phyloP scores from a whole-genome alignment of 2,888 invertebrate genomes.

The Unio delphinus region DNA sequence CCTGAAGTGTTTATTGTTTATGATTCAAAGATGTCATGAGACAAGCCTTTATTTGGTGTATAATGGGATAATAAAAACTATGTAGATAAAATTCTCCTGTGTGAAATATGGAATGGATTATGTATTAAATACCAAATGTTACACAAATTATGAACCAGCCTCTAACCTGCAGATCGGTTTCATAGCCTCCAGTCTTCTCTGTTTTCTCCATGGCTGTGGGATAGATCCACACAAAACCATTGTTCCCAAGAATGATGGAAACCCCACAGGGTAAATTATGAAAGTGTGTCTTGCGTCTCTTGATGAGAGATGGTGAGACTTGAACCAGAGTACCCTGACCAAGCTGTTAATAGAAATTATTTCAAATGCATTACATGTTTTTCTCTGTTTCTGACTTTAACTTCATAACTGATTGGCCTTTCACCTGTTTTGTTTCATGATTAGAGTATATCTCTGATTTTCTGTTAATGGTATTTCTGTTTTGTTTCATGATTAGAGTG shows the following conservation, averaged over 20 bases:
- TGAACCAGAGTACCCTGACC: conserved; percentile 90
- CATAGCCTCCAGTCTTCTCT: conserved; percentile 77
- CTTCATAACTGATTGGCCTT: too few species aligned
- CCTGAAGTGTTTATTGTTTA: too few species aligned
- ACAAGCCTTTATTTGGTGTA: too few species aligned
- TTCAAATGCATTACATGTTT: background rate
- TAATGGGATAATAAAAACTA: too few species aligned
- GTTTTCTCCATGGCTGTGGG: conserved; percentile 78
- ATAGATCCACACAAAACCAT: conserved; percentile 96
- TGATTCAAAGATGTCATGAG: too few species aligned
- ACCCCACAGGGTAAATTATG: conserved; percentile 93
- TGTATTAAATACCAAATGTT: too few species aligned
- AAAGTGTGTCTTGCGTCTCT: conserved; percentile 94
- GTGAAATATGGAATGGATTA: background rate
- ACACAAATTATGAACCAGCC: too few species aligned
- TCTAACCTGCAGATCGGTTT: conserved; percentile 80
- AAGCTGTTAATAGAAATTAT: conserved; percentile 67
- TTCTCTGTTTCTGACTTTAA: background rate
- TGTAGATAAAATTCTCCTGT: too few species aligned
- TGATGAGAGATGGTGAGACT: conserved; percentile 92
- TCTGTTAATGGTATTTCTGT: too few species aligned
- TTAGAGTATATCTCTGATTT: too few species aligned
- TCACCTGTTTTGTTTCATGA: too few species aligned
- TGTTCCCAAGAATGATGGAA: conserved; percentile 93
- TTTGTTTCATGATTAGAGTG: too few species aligned